A percentile compares a stretch with the other conserved stretches of the same genome.
These are phyloP conservation scores for Hemistola chrysoprasaria DNA, from an alignment of 2,888 invertebrate species.

Conservation along the genomic window DNA sequence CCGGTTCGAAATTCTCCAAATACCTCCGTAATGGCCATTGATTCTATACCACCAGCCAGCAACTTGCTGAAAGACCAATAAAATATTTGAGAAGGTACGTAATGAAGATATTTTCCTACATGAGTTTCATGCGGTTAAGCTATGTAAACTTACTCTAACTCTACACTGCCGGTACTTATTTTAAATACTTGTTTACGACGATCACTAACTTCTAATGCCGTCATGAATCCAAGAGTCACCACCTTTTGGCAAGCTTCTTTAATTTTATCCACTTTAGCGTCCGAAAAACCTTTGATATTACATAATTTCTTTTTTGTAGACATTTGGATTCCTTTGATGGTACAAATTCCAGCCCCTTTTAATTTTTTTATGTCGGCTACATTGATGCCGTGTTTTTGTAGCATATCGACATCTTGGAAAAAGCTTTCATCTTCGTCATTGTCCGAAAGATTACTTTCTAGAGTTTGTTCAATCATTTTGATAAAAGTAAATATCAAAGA, in stretches of 20 bases:
- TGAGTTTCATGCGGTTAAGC: too few species aligned
- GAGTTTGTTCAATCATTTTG: conserved; percentile 64
- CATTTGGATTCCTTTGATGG: conserved; percentile 92
- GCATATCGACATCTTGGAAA: conserved; percentile 88
- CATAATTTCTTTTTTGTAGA: conserved; percentile 87
- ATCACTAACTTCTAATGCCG: conserved; percentile 88
- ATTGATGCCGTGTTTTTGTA: conserved; percentile 84
- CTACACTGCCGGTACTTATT: conserved; percentile 85
- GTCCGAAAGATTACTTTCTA: conserved; percentile 71
- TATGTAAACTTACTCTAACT: conserved; percentile 84
- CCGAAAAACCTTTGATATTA: conserved; percentile 89
- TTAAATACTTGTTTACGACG: conserved; percentile 88
- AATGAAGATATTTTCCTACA: too few species aligned
- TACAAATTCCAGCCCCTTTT: conserved; percentile 89
- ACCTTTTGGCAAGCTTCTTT: conserved; percentile 89
- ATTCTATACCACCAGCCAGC: conserved; percentile 90
- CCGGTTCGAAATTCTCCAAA: conserved; percentile 93
- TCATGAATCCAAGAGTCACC: conserved; percentile 85
- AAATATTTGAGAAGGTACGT: too few species aligned
- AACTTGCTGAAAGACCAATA: conserved; percentile 80
- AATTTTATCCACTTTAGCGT: conserved; percentile 90
- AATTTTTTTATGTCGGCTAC: conserved; percentile 90
- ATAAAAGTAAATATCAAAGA: too few species aligned
- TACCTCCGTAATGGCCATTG: conserved; percentile 92
- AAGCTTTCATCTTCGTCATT: conserved; percentile 85